Evolutionary conservation across 2,113 vertebrate species (phyloP).

Genomic region (Melanerpes aurifrons): DNA sequence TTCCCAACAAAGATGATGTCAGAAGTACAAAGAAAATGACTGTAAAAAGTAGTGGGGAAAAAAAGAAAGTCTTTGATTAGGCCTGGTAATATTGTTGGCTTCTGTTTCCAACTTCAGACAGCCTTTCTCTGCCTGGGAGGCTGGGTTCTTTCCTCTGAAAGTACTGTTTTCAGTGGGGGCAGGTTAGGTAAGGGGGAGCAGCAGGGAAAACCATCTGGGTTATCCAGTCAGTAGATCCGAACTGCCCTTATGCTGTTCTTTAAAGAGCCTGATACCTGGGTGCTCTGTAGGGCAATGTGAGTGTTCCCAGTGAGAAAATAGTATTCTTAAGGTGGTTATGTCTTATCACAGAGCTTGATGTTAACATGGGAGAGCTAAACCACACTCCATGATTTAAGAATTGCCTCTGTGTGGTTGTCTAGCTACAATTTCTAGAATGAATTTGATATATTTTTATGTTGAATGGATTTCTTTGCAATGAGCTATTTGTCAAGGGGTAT

Average conservation of each 20-base stretch:
- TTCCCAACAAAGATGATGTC: background rate
- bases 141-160: background rate
- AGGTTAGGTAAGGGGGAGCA: background rate
- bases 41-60: background rate
- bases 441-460: background rate
- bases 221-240: background rate
- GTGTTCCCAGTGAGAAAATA: background rate
- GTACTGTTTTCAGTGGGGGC: background rate
- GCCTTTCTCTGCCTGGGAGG: background rate
- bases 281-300: background rate
- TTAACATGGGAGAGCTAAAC: background rate
- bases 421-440: background rate
- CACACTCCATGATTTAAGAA: background rate
- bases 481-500: constrained; percentile 68
- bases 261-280: background rate
- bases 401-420: background rate
- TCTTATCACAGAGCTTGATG: background rate
- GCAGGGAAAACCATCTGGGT: background rate
- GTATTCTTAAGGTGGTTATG: background rate
- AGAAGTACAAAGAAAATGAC: constrained; percentile 18
- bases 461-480: background rate
- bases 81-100: background rate
- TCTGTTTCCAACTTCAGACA: constrained; percentile 8
- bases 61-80: background rate
- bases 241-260: background rate